These are phyloP conservation scores for Actinia tenebrosa DNA, from an alignment of 64 coral and sea anemone genomes.

Conservation along the genomic window DNA sequence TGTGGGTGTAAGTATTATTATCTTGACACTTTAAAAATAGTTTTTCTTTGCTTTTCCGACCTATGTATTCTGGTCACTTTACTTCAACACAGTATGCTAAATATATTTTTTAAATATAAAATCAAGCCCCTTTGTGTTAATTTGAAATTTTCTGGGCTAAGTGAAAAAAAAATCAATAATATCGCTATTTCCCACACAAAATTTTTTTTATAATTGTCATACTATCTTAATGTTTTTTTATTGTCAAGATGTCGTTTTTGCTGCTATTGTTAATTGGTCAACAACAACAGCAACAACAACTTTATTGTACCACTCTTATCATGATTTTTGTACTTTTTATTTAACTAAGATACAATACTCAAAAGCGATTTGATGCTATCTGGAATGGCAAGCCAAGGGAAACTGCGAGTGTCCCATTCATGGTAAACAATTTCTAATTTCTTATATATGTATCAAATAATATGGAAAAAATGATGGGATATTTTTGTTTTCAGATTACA, in stretches of 20 bases:
- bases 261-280: too few relatives aligned
- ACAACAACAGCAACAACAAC: too few relatives aligned
- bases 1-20: slow-evolving; percentile 8
- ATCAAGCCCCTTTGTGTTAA: too few relatives aligned
- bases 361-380: neutral
- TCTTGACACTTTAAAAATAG: neutral
- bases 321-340: neutral
- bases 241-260: neutral
- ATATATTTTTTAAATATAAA: too few relatives aligned
- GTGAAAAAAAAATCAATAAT: too few relatives aligned
- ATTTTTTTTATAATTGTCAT: too few relatives aligned
- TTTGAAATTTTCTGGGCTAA: too few relatives aligned
- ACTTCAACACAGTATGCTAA: too few relatives aligned
- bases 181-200: too few relatives aligned
- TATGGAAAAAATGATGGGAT: neutral
- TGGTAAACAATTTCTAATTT: neutral
- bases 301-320: neutral
- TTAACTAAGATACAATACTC: slow-evolving; percentile 16
- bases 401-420: slow-evolving; percentile 19
- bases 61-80: too few relatives aligned
- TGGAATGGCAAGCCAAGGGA: slow-evolving; percentile 1
- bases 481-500: neutral
- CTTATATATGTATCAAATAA: neutral
- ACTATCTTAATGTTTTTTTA: too few relatives aligned
- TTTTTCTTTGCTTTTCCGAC: neutral